Conservation (phyloP, 2,888 invertebrate genomes). For the Rhagonycha lutea region DNA sequence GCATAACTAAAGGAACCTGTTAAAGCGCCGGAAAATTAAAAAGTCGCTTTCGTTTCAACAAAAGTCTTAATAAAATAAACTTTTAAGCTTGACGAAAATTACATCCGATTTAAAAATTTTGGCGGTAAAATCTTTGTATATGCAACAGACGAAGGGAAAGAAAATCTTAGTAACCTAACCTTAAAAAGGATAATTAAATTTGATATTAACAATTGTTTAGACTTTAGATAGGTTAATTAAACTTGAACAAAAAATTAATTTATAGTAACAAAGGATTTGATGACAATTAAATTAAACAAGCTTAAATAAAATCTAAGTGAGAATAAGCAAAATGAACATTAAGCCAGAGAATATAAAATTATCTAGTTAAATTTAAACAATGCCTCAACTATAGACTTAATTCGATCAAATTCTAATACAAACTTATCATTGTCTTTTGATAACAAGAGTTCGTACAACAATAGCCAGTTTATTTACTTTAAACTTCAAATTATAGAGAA, state of each 20-base stretch:
- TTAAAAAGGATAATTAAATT: neutral
- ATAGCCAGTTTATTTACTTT: slow-evolving; percentile 13
- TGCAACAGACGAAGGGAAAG: too few species aligned
- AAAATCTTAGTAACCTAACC: too few species aligned
- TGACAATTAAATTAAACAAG: neutral
- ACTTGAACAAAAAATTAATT: neutral
- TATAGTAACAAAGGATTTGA: neutral
- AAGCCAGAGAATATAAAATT: slow-evolving; percentile 23
- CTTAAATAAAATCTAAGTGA: neutral
- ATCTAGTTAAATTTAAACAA: slow-evolving; percentile 27
- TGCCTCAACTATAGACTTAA: slow-evolving; percentile 17
- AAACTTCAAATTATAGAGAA: slow-evolving; percentile 16
- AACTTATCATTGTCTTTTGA: slow-evolving; percentile 22
- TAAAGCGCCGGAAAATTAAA: slow-evolving; percentile 14
- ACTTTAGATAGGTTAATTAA: neutral
- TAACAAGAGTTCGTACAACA: slow-evolving; percentile 14
- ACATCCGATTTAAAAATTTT: neutral
- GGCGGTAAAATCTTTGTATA: too few species aligned
- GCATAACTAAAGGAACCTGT: slow-evolving; percentile 11
- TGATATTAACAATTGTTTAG: neutral
- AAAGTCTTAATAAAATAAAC: neutral
- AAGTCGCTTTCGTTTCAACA: slow-evolving; percentile 4
- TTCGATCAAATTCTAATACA: slow-evolving; percentile 21
- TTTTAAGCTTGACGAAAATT: neutral
- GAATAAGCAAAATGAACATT: slow-evolving; percentile 1